Evolutionary conservation across 2,113 vertebrate species (phyloP), one percentile per base, ranked within the genome.

Genomic region (Danionella cerebrum): DNA sequence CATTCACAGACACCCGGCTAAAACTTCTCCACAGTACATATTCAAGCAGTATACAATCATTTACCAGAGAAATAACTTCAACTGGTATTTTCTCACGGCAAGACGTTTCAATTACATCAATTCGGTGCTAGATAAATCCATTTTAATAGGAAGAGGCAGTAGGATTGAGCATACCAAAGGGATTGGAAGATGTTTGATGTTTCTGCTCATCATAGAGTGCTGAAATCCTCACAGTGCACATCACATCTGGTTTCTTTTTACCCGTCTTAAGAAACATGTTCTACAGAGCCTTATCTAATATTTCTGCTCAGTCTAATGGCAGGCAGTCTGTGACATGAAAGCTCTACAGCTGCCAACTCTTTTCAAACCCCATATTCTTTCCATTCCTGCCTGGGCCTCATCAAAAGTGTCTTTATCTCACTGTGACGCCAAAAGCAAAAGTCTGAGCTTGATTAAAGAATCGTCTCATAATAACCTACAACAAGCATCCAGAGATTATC

Each of bases 211-310:
- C 63, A 42, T 29, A 65, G 51, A 25, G 5, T 11, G 39, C 62
- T 58, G 60, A 58, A 71, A 39, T 57, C 62, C 50, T 71, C 57
- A 22, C 35, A 67, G 68, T 63, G 63, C 64, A 67, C 12, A 51
- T 41, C 35, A 65, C 75, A 77, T 74, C 71, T 77, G 72, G 72
- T 74, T 71, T 42, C 45, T 50, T 60, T 77, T 74, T 48, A 22
- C 65, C 59, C 27, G 53, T 71, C 59, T 72, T 53, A 64, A 69
- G 53, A 74, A 71, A 68, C 69, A 68, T 66, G 69, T 71, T 72
- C 65, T 38, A 69, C 68, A 62, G 69, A 19, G 41, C 41, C 68
- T 71, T 69, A 72, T 77, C 76, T 65, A 59, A 71, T 64, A 64
- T 41, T 36, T 41, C 65, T 41, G 48, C 68, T 74, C 51, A 44